Base-by-base conservation (phyloP, 2,113 vertebrate genomes). In the Onychostoma macrolepis region DNA sequence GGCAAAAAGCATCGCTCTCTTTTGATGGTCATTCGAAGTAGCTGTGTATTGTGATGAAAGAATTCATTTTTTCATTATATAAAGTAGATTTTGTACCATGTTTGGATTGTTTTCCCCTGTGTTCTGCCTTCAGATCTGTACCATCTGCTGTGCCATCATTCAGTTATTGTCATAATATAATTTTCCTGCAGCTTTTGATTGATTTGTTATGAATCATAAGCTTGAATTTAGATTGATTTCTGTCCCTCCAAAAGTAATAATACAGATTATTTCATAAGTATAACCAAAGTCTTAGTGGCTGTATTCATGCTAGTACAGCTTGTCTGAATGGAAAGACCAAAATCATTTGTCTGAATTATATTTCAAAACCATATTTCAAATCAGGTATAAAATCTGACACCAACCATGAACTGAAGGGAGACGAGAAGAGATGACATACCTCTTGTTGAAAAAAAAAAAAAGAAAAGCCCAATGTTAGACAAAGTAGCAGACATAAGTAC, bases 1-100 rank as follows among this genome's bases (percentile, higher is more conserved):
- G 74, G 12, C 74, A 76, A 48, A 76, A 28, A 76, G 41, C 74
- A 45, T 76, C 11, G 2, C 4, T 48, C n/a, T 48, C 6, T n/a
- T 74, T 76, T 76, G 74, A 76, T 76, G 74, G 12, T 48, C 41
- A 28, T 76, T 48, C 8, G n/a, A 76, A 76, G 41, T 48, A 15
- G 74, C 74, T 48, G 41, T 43, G 38, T 43, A 75, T 26, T 43
- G 11, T 15, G 74, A 76, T 76, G 74, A 76, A 76, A 76, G 12
- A 48, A 76, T 4, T 28, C 6, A 1, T 28, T 28, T 76, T 28
- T 45, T 72, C 11, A 76, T 26, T 48, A n/a, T 28, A 26, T 45
- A 45, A 76, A 48, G n/a, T 17, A 76, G 74, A 28, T 45, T 9
- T 43, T 45, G 6, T 7, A 41, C 36, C 36, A 4, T 6, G 36